Base-by-base conservation (phyloP, 2,888 invertebrate species). In the Oscheius onirici region DNA sequence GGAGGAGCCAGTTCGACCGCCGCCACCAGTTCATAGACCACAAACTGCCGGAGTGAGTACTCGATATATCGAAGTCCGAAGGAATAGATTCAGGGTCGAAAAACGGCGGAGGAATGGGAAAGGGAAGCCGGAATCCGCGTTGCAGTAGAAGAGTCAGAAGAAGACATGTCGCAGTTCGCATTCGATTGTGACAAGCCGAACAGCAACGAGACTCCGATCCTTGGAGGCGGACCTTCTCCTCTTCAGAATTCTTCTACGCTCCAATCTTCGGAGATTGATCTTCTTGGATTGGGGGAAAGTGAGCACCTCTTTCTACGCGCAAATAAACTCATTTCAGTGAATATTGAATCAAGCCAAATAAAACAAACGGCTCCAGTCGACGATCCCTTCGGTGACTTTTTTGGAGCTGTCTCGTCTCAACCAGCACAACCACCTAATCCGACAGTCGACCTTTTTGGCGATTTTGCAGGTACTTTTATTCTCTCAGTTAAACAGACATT, bases 131-230 rank as follows among this genome's bases (percentile, higher is more conserved):
- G 80, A 22, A 80, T 80, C 17, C 71, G 80, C 11, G 76, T 80
- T 11, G 68, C 67, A 5, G 61, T 28, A 20, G 76, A 77, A 15
- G 63, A 51, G 43, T 71, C 74, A 24, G 73, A 73, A 40, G 80
- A 78, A 11, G 80, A 81, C 49, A 72, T 74, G 2, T 70, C 81
- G 54, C 57, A 72, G 49, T 81, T 71, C 69, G 78, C 71, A 49
- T 80, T 80, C 61, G 80, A 81, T 60, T 81, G 74, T 46, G 80
- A 80, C 34, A 80, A 77, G 24, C 28, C 26, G 8, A 17, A 34
- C 34, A 52, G 11, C 41, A 74, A 78, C 49, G 69, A 70, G 54
- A 68, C 68, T 13, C 73, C 73, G 10, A 67, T 69, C 11, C 28
- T 69, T 40, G 57, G 73, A 15, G 34, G 34, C 3, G 60, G 13